These are phyloP conservation scores for Tetropium fuscum DNA, from an alignment of 2,888 invertebrate species.

Conservation along the genomic window DNA sequence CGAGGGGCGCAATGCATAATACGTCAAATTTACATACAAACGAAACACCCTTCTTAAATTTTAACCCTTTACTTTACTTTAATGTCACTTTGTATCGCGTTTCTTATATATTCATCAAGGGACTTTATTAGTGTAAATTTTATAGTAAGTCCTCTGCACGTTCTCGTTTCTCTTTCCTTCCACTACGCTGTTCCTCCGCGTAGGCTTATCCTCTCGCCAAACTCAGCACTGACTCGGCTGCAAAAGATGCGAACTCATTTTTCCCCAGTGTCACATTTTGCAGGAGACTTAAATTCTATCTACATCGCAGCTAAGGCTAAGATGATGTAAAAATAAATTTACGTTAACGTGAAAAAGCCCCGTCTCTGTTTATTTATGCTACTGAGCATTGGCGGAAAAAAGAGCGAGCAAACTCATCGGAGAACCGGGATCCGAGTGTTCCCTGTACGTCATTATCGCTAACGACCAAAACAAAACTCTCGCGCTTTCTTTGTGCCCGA, in stretches of 20 bases:
- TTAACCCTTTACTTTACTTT: constrained; percentile 62
- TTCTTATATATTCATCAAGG: constrained; percentile 65
- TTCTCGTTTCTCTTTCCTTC: constrained; percentile 32
- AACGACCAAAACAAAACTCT: constrained; percentile 63
- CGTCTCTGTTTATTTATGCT: constrained; percentile 26
- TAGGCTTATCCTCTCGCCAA: constrained; percentile 32
- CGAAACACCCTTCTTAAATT: constrained; percentile 61
- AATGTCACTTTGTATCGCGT: constrained; percentile 65
- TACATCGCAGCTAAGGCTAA: constrained; percentile 53
- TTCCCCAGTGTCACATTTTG: constrained; percentile 63
- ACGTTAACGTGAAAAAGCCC: constrained; percentile 44
- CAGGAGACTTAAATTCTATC: constrained; percentile 60
- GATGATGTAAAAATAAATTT: constrained; percentile 57
- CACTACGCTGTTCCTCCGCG: constrained; percentile 23
- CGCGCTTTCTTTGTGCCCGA: constrained; percentile 61
- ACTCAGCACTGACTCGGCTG: constrained; percentile 30
- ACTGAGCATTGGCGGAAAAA: constrained; percentile 18
- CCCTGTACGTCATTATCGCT: constrained; percentile 62
- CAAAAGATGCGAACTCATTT: constrained; percentile 55
- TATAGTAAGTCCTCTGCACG: constrained; percentile 39
- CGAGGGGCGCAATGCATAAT: constrained; percentile 41
- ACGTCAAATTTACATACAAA: constrained; percentile 56
- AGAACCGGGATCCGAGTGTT: constrained; percentile 51
- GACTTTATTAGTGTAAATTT: constrained; percentile 61
- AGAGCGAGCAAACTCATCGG: constrained; percentile 37